Evolutionary conservation across 2,113 vertebrate genomes (phyloP).

Genomic region (Gymnogyps californianus): DNA sequence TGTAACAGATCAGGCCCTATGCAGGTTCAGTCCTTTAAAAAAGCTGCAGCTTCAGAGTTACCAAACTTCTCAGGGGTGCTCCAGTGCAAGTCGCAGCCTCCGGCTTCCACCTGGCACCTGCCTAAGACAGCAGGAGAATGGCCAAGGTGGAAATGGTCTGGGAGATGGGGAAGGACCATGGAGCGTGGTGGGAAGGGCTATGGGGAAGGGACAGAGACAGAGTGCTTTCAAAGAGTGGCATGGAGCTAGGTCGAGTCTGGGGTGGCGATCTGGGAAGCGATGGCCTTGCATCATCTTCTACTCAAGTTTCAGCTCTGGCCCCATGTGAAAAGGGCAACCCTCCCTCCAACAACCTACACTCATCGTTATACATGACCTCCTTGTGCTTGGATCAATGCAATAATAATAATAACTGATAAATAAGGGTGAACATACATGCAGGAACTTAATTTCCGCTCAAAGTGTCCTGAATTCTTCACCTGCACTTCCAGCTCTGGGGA

Average conservation of each 20-base stretch:
- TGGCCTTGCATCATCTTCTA: neutral
- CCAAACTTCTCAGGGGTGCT: neutral
- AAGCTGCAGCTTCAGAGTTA: neutral
- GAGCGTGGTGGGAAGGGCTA: neutral
- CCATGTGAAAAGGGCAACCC: neutral
- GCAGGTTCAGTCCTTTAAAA: neutral
- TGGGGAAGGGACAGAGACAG: neutral
- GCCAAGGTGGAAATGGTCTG: neutral
- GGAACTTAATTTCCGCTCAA: neutral
- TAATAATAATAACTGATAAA: neutral
- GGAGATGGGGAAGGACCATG: neutral
- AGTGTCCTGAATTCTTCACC: neutral
- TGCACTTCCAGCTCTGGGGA: neutral
- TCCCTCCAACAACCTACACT: neutral
- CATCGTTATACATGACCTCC: neutral
- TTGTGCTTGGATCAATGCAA: neutral
- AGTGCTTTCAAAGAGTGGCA: neutral
- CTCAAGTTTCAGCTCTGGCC: neutral
- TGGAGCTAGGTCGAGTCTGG: fast-evolving
- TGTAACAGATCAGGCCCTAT: neutral
- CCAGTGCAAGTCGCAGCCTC: neutral
- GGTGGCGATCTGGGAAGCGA: neutral
- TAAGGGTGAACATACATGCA: neutral
- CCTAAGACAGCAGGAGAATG: neutral
- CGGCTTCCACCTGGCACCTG: neutral